Evolutionary conservation across 2,797 vertebrate genomes (phyloP).

Genomic region (Synanceia verrucosa): DNA sequence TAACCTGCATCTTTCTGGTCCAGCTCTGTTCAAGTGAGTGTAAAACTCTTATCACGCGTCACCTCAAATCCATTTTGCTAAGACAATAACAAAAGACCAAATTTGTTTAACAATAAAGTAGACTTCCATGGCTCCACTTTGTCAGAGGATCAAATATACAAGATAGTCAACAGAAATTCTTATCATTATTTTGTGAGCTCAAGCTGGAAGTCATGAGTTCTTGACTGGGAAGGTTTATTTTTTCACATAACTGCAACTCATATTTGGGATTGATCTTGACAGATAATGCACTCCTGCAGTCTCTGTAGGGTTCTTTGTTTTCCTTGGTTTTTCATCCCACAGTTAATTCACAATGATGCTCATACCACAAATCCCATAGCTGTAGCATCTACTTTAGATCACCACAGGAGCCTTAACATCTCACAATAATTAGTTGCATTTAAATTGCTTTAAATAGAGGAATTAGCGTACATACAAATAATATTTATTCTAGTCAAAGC

Average conservation of each 20-base stretch:
- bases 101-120: neutral
- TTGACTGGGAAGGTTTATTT: neutral
- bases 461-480: neutral
- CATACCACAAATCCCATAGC: no score
- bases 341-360: neutral
- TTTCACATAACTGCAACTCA: neutral
- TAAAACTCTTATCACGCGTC: conserved; percentile 9
- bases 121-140: neutral
- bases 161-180: neutral
- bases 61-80: neutral
- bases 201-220: neutral
- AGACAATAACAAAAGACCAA: no score
- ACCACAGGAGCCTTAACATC: neutral
- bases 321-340: neutral
- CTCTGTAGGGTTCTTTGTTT: neutral
- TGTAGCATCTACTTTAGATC: neutral
- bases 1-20: conserved; percentile 22
- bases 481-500: neutral
- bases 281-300: neutral
- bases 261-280: neutral
- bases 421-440: neutral
- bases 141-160: neutral
- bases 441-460: neutral
- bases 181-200: neutral
- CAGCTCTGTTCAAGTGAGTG: conserved; percentile 1